Percentiles rank a stretch among this genome's conserved stretches.
Evolutionary conservation across 2,888 invertebrate species (phyloP).

Genomic region (Tryphoninae sp.): DNA sequence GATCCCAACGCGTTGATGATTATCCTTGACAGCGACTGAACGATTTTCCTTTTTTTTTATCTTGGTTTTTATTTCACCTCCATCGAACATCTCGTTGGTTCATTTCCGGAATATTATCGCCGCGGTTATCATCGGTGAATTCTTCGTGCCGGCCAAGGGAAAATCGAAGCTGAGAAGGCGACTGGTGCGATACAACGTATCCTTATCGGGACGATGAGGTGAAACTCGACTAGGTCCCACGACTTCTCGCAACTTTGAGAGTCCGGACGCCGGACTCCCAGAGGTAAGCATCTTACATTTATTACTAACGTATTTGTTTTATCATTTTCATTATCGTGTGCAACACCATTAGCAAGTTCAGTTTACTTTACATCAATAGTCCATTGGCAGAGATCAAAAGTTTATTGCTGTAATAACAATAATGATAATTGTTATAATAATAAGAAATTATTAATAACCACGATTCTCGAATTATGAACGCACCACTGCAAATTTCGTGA

Average conservation of each 20-base stretch:
- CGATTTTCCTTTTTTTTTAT: neutral
- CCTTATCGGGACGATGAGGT: constrained; percentile 50
- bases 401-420: no score
- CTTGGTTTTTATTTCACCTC: neutral
- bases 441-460: no score
- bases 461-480: no score
- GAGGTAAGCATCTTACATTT: constrained; percentile 45
- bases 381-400: no score
- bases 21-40: neutral
- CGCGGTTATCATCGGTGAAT: no score
- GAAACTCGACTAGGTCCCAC: constrained; percentile 39
- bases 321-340: neutral
- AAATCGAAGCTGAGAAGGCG: neutral
- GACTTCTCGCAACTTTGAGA: constrained; percentile 61
- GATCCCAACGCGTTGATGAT: neutral
- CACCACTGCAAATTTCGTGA: no score
- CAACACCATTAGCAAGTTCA: neutral
- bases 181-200: neutral
- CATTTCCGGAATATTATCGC: neutral
- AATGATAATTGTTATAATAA: no score
- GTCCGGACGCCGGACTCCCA: constrained; percentile 55
- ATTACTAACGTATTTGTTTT: neutral
- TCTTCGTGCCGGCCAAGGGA: neutral
- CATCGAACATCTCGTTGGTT: neutral
- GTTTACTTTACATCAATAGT: no score